Base-by-base conservation (phyloP, 2,888 invertebrate genomes). In the Sericinus montela region DNA sequence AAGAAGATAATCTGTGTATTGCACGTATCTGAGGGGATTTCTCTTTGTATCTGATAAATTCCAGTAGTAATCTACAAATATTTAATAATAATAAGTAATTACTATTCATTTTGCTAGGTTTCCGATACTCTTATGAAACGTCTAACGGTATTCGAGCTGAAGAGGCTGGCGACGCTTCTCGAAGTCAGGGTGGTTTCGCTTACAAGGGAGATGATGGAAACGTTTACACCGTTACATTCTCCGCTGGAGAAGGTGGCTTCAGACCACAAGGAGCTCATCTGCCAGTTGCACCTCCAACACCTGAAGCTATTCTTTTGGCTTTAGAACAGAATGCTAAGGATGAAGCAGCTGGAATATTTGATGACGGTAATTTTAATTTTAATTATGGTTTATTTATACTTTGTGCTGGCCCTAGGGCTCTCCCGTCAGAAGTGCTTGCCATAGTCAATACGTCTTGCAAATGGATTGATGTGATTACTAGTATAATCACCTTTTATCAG, bases 171-270 rank as follows among this genome's bases (percentile, higher is more conserved):
- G 71, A 77, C 44, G 48, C 69, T 0, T 57, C 49, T 0, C 70
- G 75, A 16, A 73, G 72, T 0, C 83, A 89, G 48, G 92, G 92
- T 0, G 85, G 87, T 0, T 92, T 89, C 65, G 83, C 90, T 0
- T 92, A 91, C 72, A 89, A 88, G 19, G 90, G 90, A 0, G 91
- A 91, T 4, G 91, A 91, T 60, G 92, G 91, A 0, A 72, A 75
- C 53, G 79, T 81, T 0, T 90, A 90, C 69, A 81, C 89, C 9
- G 66, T 91, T 15, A 83, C 81, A 2, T 91, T 90, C 61, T 83
- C 86, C 0, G 88, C 90, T 13, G 91, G 91, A 53, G 91, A 90
- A 68, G 91, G 88, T 54, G 91, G 91, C 4, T 91, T 90, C 68
- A 79, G 74, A 43, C 80, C 91, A 9, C 80, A 85, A 32, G 91